Conservation (phyloP, 2,113 vertebrate species). For the Brachyistius frenatus region DNA sequence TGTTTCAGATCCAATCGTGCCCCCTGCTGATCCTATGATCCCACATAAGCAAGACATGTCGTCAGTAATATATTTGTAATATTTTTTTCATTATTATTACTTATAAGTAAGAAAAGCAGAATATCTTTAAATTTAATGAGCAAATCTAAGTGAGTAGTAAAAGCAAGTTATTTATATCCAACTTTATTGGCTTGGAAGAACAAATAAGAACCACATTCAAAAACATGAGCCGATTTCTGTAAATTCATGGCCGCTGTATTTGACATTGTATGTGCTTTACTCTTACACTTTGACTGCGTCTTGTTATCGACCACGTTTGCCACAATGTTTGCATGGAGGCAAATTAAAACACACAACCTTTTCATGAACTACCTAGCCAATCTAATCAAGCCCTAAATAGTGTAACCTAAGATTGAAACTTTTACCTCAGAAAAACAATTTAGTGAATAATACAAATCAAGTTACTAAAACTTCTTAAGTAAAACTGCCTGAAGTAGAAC, state of each 20-base stretch:
- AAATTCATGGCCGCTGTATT: slow-evolving; percentile 3
- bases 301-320: not conserved
- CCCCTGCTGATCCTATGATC: slow-evolving; percentile 20
- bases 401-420: not conserved
- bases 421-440: not conserved
- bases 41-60: too few relatives aligned
- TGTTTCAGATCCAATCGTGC: not conserved
- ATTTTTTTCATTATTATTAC: too few relatives aligned
- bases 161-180: not conserved
- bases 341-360: slow-evolving; percentile 7
- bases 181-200: not conserved
- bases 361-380: not conserved
- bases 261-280: not conserved
- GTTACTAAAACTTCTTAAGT: not conserved
- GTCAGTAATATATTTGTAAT: too few relatives aligned
- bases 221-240: not conserved
- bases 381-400: not conserved
- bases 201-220: slow-evolving; percentile 3
- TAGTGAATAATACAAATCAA: not conserved
- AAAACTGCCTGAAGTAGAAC: not conserved
- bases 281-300: not conserved
- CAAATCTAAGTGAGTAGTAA: not conserved
- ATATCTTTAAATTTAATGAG: slow-evolving; percentile 5
- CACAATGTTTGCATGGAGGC: not conserved
- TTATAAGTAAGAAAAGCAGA: too few relatives aligned